Conservation (phyloP, 2,113 vertebrate species). For the Heteronetta atricapilla region DNA sequence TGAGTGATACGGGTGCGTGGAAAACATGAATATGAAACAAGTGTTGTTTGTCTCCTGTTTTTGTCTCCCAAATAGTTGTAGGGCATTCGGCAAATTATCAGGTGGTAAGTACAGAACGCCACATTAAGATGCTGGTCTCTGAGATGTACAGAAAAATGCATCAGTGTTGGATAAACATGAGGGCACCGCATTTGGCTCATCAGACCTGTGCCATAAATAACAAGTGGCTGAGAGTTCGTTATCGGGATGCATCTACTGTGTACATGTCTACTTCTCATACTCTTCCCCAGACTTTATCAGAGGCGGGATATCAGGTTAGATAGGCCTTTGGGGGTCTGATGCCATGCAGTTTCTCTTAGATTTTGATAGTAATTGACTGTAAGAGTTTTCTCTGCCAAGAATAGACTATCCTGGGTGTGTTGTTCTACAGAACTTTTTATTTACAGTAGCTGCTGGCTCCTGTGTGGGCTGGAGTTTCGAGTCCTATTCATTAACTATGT, state of each 20-base stretch:
- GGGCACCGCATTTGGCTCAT: neutral
- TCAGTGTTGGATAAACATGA: neutral
- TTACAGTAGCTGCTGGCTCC: slow-evolving; percentile 21
- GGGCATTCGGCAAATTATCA: neutral
- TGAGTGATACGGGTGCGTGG: neutral
- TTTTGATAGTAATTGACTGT: neutral
- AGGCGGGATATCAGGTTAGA: neutral
- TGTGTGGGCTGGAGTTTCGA: slow-evolving; percentile 46
- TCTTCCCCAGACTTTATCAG: neutral
- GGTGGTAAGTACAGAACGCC: neutral
- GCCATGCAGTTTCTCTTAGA: neutral
- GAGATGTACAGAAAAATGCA: neutral
- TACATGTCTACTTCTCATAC: neutral
- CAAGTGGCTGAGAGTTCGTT: neutral
- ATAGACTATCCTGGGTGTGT: neutral
- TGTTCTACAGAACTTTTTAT: slow-evolving; percentile 13
- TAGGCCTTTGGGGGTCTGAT: neutral
- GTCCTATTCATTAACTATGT: slow-evolving; percentile 17
- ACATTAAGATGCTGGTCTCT: neutral
- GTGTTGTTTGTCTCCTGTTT: neutral
- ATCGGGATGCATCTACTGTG: neutral
- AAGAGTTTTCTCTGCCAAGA: slow-evolving; percentile 24
- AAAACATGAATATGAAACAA: neutral
- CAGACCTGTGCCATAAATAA: neutral
- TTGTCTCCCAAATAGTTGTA: neutral